A percentile compares a stretch with the other conserved stretches of the same genome.
Evolutionary conservation across 2,113 vertebrate species (phyloP).

Genomic region (Phaethornis superciliosus): DNA sequence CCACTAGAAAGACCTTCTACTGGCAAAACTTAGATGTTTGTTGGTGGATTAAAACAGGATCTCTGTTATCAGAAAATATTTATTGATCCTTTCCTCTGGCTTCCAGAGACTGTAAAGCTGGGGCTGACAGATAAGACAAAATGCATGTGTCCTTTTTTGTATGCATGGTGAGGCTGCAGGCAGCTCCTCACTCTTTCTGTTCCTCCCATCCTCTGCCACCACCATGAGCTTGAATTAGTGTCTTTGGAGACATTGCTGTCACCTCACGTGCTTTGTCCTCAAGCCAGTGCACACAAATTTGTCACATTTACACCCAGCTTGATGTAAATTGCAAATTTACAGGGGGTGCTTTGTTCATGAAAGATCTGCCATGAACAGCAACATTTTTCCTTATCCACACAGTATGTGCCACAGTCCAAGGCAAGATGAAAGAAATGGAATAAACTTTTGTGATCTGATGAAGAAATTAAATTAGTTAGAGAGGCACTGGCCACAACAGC

Average conservation of each 20-base stretch:
- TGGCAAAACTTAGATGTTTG: not conserved
- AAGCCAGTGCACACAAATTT: not conserved
- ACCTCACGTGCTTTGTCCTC: not conserved
- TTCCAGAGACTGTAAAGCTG: not conserved
- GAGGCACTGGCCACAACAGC: not conserved
- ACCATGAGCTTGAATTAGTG: not conserved
- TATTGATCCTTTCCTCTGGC: not conserved
- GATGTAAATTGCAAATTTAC: too few relatives aligned
- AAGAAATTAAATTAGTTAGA: not conserved
- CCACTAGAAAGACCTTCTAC: not conserved
- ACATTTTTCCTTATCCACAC: not conserved
- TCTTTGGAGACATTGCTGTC: not conserved
- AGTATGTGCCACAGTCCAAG: not conserved
- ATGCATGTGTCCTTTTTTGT: not conserved
- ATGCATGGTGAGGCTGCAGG: not conserved
- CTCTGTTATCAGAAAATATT: not conserved
- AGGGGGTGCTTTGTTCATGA: too few relatives aligned
- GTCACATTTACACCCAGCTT: not conserved
- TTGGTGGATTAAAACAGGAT: not conserved
- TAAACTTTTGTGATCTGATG: not conserved
- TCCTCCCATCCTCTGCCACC: not conserved
- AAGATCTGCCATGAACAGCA: not conserved
- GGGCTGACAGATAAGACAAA: not conserved
- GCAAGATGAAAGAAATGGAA: not conserved
- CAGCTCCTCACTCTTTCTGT: not conserved